Base-by-base conservation (phyloP, 2,888 invertebrate species). In the Archips crataeganus region DNA sequence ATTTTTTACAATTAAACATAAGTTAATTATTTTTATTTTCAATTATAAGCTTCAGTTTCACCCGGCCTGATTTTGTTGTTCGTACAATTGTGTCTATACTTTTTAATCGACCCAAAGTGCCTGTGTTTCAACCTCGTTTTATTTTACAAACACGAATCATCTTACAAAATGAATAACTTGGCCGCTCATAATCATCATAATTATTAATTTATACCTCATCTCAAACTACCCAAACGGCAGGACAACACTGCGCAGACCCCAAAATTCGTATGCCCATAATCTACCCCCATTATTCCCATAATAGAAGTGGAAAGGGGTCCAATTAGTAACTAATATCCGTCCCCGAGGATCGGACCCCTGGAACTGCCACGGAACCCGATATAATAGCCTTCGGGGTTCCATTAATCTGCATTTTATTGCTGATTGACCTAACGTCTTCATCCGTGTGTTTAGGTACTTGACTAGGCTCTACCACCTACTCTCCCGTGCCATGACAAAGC, bases 321-420 rank as follows among this genome's bases (percentile, higher is more conserved):
- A 74, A 74, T 74, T 74, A 74, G 74, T 74, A 74, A 74, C 69
- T 74, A 74, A 74, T 74, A 74, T 70, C 65, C 70, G 36, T 70
- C 74, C 74, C 74, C 59, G 42, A 64, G 74, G 74, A 65, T 23
- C 70, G 54, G 73, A 69, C 69, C 70, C 74, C 60, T 63, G 61
- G 51, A 51, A 59, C 64, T 49, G 73, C 59, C 34, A 70, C 54
- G 65, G 74, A 65, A 70, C 74, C 70, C 74, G 68, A 73, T 73
- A 73, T 73, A 73, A 73, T 73, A 63, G 68, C 74, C 64, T 49
- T 51, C 65, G 59, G 64, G 74, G 74, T 65, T 54, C 70, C 69
- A 68, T 73, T 72, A 74, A 74, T 74, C 70, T 74, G 65, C 70
- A 74, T 74, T 74, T 70, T 74, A 74, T 74, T 74, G 70, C 74